These are phyloP conservation scores for Gymnoscelis rufifasciata DNA, from an alignment of 2,888 invertebrate genomes.

Conservation along the genomic window DNA sequence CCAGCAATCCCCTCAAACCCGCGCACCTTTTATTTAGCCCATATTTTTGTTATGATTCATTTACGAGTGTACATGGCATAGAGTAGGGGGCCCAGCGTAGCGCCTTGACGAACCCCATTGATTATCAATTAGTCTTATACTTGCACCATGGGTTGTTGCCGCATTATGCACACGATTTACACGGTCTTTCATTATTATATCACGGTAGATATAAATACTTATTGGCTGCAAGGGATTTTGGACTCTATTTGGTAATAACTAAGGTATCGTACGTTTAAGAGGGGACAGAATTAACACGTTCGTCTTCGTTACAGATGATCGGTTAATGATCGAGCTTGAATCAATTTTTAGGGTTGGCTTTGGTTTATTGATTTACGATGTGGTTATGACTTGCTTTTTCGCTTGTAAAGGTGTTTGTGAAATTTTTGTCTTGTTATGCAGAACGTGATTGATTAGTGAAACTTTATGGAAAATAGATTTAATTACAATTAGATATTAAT, in stretches of 20 bases:
- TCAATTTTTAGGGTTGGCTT: conserved; percentile 67
- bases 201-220: conserved; percentile 49
- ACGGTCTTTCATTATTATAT: conserved; percentile 62
- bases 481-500: too few relatives aligned
- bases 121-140: conserved; percentile 77
- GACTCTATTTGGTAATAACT: conserved; percentile 37
- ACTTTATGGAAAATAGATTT: conserved; percentile 13
- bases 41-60: conserved; percentile 66
- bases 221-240: conserved; percentile 31
- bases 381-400: conserved; percentile 68
- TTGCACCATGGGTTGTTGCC: conserved; percentile 66
- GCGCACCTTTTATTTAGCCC: conserved; percentile 39
- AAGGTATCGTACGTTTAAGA: conserved; percentile 38
- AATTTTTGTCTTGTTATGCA: conserved; percentile 51
- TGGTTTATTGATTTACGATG: conserved; percentile 72
- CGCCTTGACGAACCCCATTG: conserved; percentile 60
- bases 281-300: conserved; percentile 61
- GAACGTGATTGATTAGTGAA: background rate
- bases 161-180: conserved; percentile 75
- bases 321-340: conserved; percentile 68
- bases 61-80: conserved; percentile 53
- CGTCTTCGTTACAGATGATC: conserved; percentile 73
- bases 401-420: conserved; percentile 37
- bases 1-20: conserved; percentile 36
- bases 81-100: conserved; percentile 31